These are phyloP conservation scores for Tyto alba DNA, from an alignment of 2,113 vertebrate genomes.

Conservation along the genomic window DNA sequence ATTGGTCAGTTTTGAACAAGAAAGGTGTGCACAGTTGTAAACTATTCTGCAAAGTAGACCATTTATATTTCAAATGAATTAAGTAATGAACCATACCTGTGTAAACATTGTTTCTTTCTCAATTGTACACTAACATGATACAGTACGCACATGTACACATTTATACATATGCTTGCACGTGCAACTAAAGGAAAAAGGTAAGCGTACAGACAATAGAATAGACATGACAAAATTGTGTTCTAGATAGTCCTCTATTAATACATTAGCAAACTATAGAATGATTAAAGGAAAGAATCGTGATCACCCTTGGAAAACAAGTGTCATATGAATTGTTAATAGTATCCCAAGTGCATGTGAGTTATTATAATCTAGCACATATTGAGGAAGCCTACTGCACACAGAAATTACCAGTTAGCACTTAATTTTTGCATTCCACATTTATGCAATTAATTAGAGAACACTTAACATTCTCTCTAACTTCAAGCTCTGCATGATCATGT, in stretches of 20 bases:
- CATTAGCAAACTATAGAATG: constrained; percentile 14
- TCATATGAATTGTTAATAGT: constrained; percentile 18
- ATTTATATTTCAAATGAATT: background rate
- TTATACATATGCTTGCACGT: background rate
- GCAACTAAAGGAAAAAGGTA: background rate
- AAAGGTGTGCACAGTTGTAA: background rate
- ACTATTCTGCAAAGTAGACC: background rate
- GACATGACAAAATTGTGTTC: background rate
- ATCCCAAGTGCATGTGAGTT: constrained; percentile 9
- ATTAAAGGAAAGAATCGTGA: background rate
- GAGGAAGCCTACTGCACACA: constrained; percentile 22
- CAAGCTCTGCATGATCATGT: constrained; percentile 61
- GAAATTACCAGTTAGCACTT: constrained; percentile 56
- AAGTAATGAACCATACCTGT: background rate
- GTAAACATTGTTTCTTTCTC: background rate
- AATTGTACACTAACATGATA: background rate
- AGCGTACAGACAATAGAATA: accelerated
- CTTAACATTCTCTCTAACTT: constrained; percentile 62
- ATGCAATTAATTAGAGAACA: constrained; percentile 69
- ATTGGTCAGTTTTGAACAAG: background rate
- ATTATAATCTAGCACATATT: background rate
- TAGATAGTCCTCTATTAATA: background rate
- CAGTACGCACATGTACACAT: background rate
- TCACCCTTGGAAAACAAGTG: constrained; percentile 43
- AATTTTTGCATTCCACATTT: constrained; percentile 69